Percentiles rank a stretch among this genome's conserved stretches.
phyloP scores from a whole-genome alignment of 2,113 vertebrate species.

The Arvicanthis niloticus region DNA sequence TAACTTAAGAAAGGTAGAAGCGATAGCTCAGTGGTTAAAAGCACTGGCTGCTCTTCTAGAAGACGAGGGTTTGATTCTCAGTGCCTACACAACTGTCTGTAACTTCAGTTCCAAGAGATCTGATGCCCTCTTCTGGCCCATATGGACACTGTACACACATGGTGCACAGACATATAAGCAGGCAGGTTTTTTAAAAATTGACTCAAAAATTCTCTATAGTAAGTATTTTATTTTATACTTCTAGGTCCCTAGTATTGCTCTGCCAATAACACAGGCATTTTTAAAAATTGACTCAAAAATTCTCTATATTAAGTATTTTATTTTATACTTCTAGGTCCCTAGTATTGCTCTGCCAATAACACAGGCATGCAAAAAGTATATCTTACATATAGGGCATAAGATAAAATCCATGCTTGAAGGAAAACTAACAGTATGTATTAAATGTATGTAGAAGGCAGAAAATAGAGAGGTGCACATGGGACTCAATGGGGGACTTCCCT shows the following conservation, averaged over 20 bases:
- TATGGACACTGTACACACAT: neutral
- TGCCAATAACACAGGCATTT: conserved; percentile 38
- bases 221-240: neutral
- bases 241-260: neutral
- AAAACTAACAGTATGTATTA: neutral
- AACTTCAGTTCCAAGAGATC: neutral
- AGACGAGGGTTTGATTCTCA: neutral
- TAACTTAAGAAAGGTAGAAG: neutral
- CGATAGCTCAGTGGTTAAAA: neutral
- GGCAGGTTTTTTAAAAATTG: neutral
- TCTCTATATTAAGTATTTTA: neutral
- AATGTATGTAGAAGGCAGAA: too few species aligned
- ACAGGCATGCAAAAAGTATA: conserved; percentile 18
- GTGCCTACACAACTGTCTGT: neutral
- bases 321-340: neutral
- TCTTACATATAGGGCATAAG: neutral
- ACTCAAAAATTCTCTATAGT: neutral
- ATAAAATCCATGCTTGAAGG: conserved; percentile 14
- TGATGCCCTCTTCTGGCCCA: neutral
- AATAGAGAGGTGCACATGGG: neutral
- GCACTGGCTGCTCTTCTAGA: neutral
- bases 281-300: neutral
- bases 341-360: conserved; percentile 39
- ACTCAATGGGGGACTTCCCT: neutral
- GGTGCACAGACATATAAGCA: neutral